Evolutionary conservation across 2,797 vertebrate genomes (phyloP), one percentile per base, ranked within the genome.

Genomic region (Arnoldichthys spilopterus): DNA sequence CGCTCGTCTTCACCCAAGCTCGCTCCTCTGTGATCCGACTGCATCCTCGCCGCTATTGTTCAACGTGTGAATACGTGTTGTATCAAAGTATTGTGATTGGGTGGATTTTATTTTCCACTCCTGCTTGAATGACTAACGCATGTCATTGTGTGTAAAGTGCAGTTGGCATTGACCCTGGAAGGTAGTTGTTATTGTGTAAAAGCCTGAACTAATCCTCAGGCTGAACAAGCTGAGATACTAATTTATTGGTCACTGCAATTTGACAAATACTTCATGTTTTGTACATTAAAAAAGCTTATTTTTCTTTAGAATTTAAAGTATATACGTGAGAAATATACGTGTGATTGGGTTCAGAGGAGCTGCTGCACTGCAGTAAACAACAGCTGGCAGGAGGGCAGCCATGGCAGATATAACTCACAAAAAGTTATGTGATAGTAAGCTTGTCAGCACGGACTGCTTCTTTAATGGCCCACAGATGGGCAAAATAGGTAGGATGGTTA

Each of bases 41-140:
- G 86, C 86, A 81, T 84, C 87, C 90, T 92, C 89, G 92, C 90
- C 89, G 37, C 61, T 26, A 4, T 76, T 69, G 72, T 70, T 77
- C 74, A 59, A 6, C 34, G 61, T 79, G 64, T 51, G 90, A 90
- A 89, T 90, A 84, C 92, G 88, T 89, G 91, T 89, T 88, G 88
- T 85, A 90, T 91, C 91, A 90, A 91, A 91, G 90, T 85, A 84
- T 76, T 80, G 86, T 86, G 91, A 91, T 92, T 92, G 91, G 26
- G 86, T 83, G 85, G 86, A 86, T 91, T 40, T 64, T 63, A 5
- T 91, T 66, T 76, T 4, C 20, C 49, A 18, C 47, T 54, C 30
- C 90, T 92, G 92, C 92, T 91, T 90, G 88, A 92, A 91, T 90
- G 86, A 90, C 89, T 91, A 91, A 91, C 92, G 88, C 88, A 88